phyloP scores from a whole-genome alignment of 1,140 invertebrate species.

The Pogonomyrmex barbatus region DNA sequence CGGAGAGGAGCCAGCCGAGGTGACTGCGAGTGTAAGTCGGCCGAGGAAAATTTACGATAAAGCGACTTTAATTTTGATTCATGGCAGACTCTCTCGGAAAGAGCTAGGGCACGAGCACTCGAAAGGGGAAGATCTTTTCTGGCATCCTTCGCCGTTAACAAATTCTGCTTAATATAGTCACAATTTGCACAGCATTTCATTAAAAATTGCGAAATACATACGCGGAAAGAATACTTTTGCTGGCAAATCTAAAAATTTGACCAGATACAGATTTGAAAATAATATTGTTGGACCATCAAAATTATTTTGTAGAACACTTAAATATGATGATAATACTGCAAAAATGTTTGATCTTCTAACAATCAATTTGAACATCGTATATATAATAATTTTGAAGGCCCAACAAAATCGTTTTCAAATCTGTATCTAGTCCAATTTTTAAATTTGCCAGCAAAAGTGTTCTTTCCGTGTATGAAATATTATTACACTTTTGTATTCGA shows the following conservation, averaged over 20 bases:
- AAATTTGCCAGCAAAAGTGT: too few relatives aligned
- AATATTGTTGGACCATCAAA: too few relatives aligned
- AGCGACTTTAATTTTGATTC: conserved; percentile 83
- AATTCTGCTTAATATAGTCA: conserved; percentile 30
- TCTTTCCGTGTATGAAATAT: too few relatives aligned
- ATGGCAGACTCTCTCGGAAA: conserved; percentile 68
- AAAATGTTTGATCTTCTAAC: too few relatives aligned
- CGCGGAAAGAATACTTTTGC: not conserved
- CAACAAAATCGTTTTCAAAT: too few relatives aligned
- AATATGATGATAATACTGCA: too few relatives aligned
- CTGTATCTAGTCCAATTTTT: too few relatives aligned
- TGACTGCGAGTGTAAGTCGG: conserved; percentile 59
- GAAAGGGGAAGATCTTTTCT: conserved; percentile 40
- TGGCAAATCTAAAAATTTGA: too few relatives aligned
- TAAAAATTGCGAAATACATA: conserved; percentile 4
- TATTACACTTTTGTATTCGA: not conserved
- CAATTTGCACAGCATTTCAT: not conserved
- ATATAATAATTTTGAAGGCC: too few relatives aligned
- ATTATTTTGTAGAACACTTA: too few relatives aligned
- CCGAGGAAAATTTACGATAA: conserved; percentile 77
- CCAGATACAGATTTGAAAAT: too few relatives aligned
- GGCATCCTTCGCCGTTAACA: conserved; percentile 1
- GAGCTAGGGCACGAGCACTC: conserved; percentile 2
- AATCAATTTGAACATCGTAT: too few relatives aligned
- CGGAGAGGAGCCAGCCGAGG: conserved; percentile 62